Evolutionary conservation across 2,888 invertebrate genomes (phyloP).

Genomic region (Himalopsyche tibetana): DNA sequence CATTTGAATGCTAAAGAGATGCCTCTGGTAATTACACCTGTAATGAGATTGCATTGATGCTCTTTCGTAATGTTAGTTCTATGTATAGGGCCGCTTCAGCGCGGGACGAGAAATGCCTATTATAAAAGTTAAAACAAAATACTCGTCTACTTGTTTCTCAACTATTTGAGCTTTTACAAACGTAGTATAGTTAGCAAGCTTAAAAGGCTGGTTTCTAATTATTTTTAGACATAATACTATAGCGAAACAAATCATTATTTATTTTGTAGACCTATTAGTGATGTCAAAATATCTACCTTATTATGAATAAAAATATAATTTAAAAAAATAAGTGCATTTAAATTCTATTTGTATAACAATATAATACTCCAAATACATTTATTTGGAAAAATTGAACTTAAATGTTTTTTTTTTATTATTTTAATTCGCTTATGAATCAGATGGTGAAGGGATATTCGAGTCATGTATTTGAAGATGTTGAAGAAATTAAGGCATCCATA

Average conservation of each 20-base stretch:
- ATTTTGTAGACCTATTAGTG: too few species aligned
- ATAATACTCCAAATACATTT: too few species aligned
- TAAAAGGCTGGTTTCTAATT: background rate
- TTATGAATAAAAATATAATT: too few species aligned
- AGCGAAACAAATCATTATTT: background rate
- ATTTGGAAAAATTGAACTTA: too few species aligned
- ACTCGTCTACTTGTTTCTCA: background rate
- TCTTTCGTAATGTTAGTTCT: slow-evolving; percentile 26
- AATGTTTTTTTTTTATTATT: too few species aligned
- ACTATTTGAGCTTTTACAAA: background rate
- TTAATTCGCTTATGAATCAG: too few species aligned
- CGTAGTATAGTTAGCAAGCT: background rate
- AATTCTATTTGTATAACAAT: too few species aligned
- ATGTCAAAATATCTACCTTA: too few species aligned
- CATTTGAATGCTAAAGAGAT: slow-evolving; percentile 36
- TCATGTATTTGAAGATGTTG: too few species aligned
- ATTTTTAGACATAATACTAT: background rate
- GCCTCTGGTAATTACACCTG: slow-evolving; percentile 34
- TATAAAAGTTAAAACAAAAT: slow-evolving; percentile 3
- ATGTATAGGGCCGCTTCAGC: background rate
- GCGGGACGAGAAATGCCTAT: slow-evolving; percentile 26
- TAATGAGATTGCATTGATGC: slow-evolving; percentile 38
- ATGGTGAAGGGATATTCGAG: too few species aligned
- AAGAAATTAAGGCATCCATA: too few species aligned
- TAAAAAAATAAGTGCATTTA: too few species aligned